These are phyloP conservation scores for Drosophila histrio DNA, from an alignment of 2,888 invertebrate genomes.

Conservation along the genomic window DNA sequence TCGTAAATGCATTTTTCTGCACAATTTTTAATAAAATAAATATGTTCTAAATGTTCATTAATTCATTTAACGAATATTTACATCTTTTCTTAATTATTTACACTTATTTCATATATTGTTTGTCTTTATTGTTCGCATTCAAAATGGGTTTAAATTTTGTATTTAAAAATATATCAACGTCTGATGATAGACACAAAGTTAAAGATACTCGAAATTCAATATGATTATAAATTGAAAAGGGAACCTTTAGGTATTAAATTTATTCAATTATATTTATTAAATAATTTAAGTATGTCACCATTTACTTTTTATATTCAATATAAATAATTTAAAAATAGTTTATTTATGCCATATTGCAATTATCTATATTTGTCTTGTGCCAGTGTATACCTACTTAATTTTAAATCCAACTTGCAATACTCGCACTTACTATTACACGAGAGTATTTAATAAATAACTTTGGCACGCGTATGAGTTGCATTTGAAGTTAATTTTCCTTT, in stretches of 20 bases:
- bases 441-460: constrained; percentile 4
- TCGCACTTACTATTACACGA: neutral
- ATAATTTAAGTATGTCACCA: neutral
- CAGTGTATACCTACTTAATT: neutral
- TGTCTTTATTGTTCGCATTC: too few relatives aligned
- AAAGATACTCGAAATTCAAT: too few relatives aligned
- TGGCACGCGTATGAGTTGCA: constrained; percentile 8
- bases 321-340: neutral
- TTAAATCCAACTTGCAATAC: neutral
- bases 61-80: neutral
- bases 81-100: neutral
- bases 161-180: too few relatives aligned
- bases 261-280: neutral
- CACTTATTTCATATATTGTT: neutral
- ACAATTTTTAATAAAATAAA: too few relatives aligned
- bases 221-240: too few relatives aligned
- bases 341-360: neutral
- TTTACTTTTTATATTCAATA: too few relatives aligned
- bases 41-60: too few relatives aligned
- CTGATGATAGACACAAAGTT: too few relatives aligned
- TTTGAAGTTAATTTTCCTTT: constrained; percentile 25
- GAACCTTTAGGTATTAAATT: too few relatives aligned
- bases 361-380: neutral
- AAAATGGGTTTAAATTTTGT: too few relatives aligned
- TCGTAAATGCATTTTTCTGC: too few relatives aligned